These are phyloP conservation scores for Octopus sinensis DNA, from an alignment of 1,140 invertebrate genomes.

Conservation along the genomic window DNA sequence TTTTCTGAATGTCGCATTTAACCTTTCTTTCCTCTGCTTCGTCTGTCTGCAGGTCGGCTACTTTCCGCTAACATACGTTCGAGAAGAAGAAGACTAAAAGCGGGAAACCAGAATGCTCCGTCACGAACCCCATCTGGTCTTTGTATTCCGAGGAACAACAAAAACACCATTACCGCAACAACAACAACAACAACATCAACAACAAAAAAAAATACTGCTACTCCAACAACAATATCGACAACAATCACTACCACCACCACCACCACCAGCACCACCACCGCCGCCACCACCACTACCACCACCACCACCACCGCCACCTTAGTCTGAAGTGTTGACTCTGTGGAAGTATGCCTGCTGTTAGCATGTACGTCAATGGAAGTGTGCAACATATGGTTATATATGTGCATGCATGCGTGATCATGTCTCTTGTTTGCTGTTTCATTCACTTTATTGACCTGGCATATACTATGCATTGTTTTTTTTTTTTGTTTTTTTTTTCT, in stretches of 20 bases:
- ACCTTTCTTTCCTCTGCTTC: constrained; percentile 8
- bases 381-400: neutral
- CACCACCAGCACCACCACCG: neutral
- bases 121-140: neutral
- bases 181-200: neutral
- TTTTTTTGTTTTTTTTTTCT: neutral
- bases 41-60: constrained; percentile 50
- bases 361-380: neutral
- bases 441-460: neutral
- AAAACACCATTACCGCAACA: neutral
- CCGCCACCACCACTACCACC: neutral
- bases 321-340: neutral
- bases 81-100: constrained; percentile 47
- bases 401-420: neutral
- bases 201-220: neutral
- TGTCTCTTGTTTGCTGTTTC: neutral
- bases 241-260: neutral
- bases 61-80: constrained; percentile 54
- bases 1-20: neutral
- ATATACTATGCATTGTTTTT: neutral
- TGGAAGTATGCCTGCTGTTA: neutral
- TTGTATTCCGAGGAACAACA: neutral
- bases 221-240: neutral
- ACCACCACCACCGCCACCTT: constrained; percentile 1
- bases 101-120: neutral